A percentile compares a stretch with the other conserved stretches of the same genome.
Evolutionary conservation across 1,140 invertebrate genomes (phyloP).

Genomic region (Musca domestica): DNA sequence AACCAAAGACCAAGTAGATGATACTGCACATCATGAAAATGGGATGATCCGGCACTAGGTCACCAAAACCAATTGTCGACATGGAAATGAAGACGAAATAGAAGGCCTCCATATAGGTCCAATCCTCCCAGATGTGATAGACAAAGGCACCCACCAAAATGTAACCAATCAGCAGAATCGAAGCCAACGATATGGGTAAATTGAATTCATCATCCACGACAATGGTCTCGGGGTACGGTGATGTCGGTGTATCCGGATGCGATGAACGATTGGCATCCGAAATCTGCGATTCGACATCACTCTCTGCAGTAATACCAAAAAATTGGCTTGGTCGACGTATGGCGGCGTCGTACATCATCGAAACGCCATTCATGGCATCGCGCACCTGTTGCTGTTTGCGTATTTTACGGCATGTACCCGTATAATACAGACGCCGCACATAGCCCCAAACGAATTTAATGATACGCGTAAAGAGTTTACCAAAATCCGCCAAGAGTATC

Average conservation of each 20-base stretch:
- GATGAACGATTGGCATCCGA: slow-evolving; percentile 39
- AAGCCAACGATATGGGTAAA: slow-evolving; percentile 81
- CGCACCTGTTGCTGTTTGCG: slow-evolving; percentile 71
- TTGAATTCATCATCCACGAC: slow-evolving; percentile 91
- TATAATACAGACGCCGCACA: slow-evolving; percentile 81
- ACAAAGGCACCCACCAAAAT: slow-evolving; percentile 79
- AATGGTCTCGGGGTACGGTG: slow-evolving; percentile 67
- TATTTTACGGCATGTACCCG: slow-evolving; percentile 77
- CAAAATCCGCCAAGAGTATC: slow-evolving; percentile 87
- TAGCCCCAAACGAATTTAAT: slow-evolving; percentile 94
- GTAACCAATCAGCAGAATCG: slow-evolving; percentile 77
- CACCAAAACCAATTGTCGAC: slow-evolving; percentile 90
- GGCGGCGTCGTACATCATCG: slow-evolving; percentile 75
- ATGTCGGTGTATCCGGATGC: slow-evolving; percentile 58
- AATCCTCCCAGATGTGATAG: slow-evolving; percentile 75
- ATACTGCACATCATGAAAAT: slow-evolving; percentile 91
- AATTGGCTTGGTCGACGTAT: slow-evolving; percentile 71
- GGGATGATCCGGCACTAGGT: slow-evolving; percentile 83
- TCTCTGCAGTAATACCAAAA: slow-evolving; percentile 56
- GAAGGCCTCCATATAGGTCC: slow-evolving; percentile 85
- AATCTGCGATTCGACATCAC: slow-evolving; percentile 37
- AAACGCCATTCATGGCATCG: slow-evolving; percentile 79
- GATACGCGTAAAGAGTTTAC: slow-evolving; percentile 85
- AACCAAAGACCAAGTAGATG: slow-evolving; percentile 88
- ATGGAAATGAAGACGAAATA: slow-evolving; percentile 95